A percentile compares a stretch with the other conserved stretches of the same genome.
phyloP scores from a whole-genome alignment of 1,140 invertebrate species.

The Eriocheir sinensis region DNA sequence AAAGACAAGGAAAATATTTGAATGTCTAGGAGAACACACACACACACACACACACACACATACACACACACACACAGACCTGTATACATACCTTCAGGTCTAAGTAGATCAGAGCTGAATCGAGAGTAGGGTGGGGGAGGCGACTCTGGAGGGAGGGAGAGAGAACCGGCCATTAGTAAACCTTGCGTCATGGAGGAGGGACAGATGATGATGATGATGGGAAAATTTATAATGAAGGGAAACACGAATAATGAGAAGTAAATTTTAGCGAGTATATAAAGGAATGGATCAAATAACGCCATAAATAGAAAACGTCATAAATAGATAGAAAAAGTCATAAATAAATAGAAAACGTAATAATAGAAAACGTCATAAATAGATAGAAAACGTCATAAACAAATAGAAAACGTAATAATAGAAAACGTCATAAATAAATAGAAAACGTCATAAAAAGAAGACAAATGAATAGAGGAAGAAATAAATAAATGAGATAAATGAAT shows the following conservation, averaged over 20 bases:
- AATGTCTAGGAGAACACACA: no score
- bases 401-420: not conserved
- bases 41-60: not conserved
- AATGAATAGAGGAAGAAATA: no score
- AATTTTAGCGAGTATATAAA: no score
- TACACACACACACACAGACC: not conserved
- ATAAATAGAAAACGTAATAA: not conserved
- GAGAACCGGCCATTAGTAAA: not conserved
- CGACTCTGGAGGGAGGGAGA: slow-evolving; percentile 59
- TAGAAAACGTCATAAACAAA: not conserved
- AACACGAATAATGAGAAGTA: no score
- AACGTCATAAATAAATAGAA: not conserved
- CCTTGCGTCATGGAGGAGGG: no score
- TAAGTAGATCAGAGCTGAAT: slow-evolving; percentile 67
- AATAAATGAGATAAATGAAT: no score
- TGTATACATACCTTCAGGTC: slow-evolving; percentile 70
- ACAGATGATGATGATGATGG: no score
- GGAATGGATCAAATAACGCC: no score
- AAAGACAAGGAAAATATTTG: not conserved
- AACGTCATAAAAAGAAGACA: not conserved
- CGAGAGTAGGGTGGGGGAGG: slow-evolving; percentile 67
- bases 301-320: no score
- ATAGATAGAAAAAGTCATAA: not conserved
- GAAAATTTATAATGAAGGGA: no score
- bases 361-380: not conserved